phyloP scores from a whole-genome alignment of 2,113 vertebrate species.

The Lates calcarifer region DNA sequence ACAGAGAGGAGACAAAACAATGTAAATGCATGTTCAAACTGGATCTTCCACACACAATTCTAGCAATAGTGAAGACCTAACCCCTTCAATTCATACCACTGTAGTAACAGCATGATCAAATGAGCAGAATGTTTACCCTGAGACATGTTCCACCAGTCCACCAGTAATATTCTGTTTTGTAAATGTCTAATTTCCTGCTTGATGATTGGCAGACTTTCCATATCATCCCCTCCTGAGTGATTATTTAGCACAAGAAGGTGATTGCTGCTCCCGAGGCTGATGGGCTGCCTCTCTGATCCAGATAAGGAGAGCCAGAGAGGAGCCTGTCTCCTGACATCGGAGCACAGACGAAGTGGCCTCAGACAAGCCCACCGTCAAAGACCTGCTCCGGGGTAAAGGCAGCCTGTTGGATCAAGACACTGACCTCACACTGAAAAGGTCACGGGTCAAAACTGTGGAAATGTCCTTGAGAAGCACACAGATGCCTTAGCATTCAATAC shows the following conservation, averaged over 20 bases:
- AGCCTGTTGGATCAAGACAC: conserved; percentile 2
- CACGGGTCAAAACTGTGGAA: neutral
- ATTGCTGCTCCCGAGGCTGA: conserved; percentile 29
- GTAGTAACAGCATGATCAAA: conserved; percentile 10
- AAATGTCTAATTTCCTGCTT: conserved; percentile 71
- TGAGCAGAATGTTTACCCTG: conserved; percentile 1
- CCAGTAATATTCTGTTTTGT: conserved; percentile 42
- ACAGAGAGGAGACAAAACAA: neutral
- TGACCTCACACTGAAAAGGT: conserved; percentile 16
- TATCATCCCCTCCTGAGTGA: conserved; percentile 52
- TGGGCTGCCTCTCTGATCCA: conserved; percentile 32
- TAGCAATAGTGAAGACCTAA: rapidly evolving
- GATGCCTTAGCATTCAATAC: neutral
- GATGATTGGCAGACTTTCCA: conserved; percentile 52
- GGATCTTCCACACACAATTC: neutral
- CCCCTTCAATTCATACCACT: neutral
- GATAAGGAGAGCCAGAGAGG: conserved; percentile 46
- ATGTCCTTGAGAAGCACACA: neutral
- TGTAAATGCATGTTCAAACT: neutral
- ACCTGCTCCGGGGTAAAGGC: neutral
- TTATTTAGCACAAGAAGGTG: conserved; percentile 50
- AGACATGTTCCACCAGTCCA: conserved; percentile 20
- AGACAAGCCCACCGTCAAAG: conserved; percentile 27
- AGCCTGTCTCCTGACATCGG: conserved; percentile 18
- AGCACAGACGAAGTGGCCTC: conserved; percentile 4